Base-by-base conservation (phyloP, 2,888 invertebrate genomes). In the Bombyx huttoni region DNA sequence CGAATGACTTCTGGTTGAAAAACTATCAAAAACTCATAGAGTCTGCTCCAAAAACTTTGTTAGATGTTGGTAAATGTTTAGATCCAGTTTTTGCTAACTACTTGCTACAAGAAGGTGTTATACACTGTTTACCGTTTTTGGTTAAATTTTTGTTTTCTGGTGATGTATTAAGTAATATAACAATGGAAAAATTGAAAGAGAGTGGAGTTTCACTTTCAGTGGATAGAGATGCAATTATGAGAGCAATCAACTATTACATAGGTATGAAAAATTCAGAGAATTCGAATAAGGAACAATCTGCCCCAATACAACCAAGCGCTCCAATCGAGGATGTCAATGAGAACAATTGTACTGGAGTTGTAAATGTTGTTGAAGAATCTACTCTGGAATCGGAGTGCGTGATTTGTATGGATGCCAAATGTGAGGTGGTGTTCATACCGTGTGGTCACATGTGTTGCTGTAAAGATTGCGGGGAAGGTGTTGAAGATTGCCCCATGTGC, bases 391-490 rank as follows among this genome's bases (percentile, higher is more conserved):
- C 91, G 8, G 96, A 96, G 82, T 96, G 96, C 87, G 94, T 95
- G 46, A 90, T 96, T 63, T 96, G 96, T 75, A 91, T 96, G 91
- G 95, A 96, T 78, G 81, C 86, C 60, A 89, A 88, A 75, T 80
- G 82, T 62, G 91, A 92, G 75, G 90, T 95, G 51, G 93, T 96
- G 67, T 96, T 95, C 87, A 90, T 96, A 63, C 94, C 95, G 52
- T 96, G 96, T 74, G 96, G 96, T 53, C 96, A 97, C 78, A 91
- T 96, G 70, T 96, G 96, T 72, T 94, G 93, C 72, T 97, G 96
- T 78, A 78, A 89, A 51, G 73, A 77, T 51, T 97, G 96, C 82
- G 91, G 93, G 50, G 73, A 79, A 57, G 81, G 90, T 33, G 79
- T 94, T 53, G 72, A 76, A 1, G 83, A 82, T 55, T 97, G 96